phyloP scores from a whole-genome alignment of 2,888 invertebrate species.

The Erebia epiphron region DNA sequence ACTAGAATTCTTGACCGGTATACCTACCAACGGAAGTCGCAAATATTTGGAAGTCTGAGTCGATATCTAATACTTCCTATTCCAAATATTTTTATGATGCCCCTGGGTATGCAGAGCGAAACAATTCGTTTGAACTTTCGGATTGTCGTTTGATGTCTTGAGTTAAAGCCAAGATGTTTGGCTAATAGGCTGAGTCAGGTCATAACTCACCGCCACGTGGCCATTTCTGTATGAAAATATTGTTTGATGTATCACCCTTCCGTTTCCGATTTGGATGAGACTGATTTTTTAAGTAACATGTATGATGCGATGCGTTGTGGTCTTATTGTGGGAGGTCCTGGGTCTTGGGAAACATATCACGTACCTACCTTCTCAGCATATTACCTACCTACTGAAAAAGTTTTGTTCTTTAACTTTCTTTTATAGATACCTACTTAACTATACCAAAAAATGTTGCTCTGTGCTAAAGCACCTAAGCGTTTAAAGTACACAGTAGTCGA shows the following conservation, averaged over 20 bases:
- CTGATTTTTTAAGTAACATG: too few species aligned
- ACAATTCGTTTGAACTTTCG: background rate
- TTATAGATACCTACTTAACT: too few species aligned
- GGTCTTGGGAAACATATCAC: too few species aligned
- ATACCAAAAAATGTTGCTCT: too few species aligned
- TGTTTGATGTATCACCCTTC: background rate
- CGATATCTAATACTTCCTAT: constrained; percentile 36
- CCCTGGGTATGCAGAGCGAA: background rate
- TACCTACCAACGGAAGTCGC: constrained; percentile 60
- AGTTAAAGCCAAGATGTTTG: background rate
- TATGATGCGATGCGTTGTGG: too few species aligned
- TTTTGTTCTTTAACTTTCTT: too few species aligned
- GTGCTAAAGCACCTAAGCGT: too few species aligned
- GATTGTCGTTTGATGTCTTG: background rate
- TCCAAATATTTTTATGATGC: constrained; percentile 25
- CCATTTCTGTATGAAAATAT: background rate
- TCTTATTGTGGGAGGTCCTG: too few species aligned
- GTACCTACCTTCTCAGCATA: too few species aligned
- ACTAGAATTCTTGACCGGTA: constrained; percentile 53
- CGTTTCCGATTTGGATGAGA: background rate
- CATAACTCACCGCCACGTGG: constrained; percentile 5
- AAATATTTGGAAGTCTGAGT: constrained; percentile 41
- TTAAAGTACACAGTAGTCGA: too few species aligned
- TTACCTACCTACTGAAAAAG: too few species aligned
- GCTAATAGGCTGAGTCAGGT: background rate